Base-by-base conservation (phyloP, 2,113 vertebrate genomes). In the Typhlomys cinereus region DNA sequence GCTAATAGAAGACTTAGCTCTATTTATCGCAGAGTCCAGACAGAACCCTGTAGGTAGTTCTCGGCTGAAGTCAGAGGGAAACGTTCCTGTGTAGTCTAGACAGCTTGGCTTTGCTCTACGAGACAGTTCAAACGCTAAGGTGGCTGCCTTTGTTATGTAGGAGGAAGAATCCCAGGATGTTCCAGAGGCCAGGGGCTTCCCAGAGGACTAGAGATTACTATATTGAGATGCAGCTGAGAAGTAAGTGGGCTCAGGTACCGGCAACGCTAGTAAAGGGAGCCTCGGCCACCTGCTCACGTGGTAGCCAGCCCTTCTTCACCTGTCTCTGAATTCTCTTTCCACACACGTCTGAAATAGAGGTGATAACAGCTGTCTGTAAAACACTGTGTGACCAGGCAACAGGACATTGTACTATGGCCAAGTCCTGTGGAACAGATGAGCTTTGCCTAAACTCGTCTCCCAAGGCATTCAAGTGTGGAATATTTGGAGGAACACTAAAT, bases 281-380 rank as follows among this genome's bases (percentile, higher is more conserved):
- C 48, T 94, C 29, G 61, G 34, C 70, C 92, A 92, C 54, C 62
- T 81, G 95, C 48, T 92, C 71, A 46, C 9, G 0, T 52, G 52
- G 50, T 70, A 39, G 73, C 5, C 7, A 50, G 29, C 18, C 54
- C 89, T 75, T 96, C 89, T 75, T 96, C 94, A 89, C 95, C 93
- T 92, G 91, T 94, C 93, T 92, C 94, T 50, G 57, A 94, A 82
- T 95, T 93, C 87, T 69, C 87, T 81, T 54, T 93, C n/a, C 39
- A 85, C 84, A 17, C 81, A 88, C 89, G 92, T 94, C 94, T 96
- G 91, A 94, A 95, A 70, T 94, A 76, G 46, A 67, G 57, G n/a
- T 82, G 76, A 80, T 57, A 93, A 88, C 96, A 97, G 96, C 96
- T 97, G 96, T 46, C 81, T 82, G 46, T 95, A 75, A 87, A 94